These are phyloP conservation scores for Druon quercuslanigerum DNA, from an alignment of 1,140 invertebrate genomes.

Conservation along the genomic window DNA sequence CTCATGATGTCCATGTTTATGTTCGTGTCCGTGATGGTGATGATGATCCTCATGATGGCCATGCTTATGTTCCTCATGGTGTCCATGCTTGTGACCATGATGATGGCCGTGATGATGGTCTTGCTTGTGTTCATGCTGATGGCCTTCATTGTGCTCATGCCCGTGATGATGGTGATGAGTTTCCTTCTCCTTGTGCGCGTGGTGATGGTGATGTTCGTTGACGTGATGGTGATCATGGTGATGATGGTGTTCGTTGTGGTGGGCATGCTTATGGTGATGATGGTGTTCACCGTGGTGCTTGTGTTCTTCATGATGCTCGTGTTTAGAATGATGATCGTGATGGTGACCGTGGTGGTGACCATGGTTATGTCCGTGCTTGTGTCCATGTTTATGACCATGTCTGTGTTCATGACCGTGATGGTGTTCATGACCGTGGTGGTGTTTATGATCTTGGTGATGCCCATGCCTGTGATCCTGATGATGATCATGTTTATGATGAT, in stretches of 20 bases:
- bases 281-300: constrained; percentile 54
- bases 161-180: constrained; percentile 68
- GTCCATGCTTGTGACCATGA: constrained; percentile 54
- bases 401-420: constrained; percentile 63
- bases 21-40: constrained; percentile 64
- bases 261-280: constrained; percentile 59
- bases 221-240: constrained; percentile 60
- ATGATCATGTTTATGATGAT: constrained; percentile 59
- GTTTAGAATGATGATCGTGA: constrained; percentile 50
- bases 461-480: constrained; percentile 65
- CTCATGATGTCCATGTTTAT: constrained; percentile 60
- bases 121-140: constrained; percentile 63
- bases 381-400: constrained; percentile 63
- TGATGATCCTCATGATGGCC: constrained; percentile 64
- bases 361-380: constrained; percentile 62
- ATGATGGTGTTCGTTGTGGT: constrained; percentile 59
- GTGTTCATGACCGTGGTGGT: constrained; percentile 63
- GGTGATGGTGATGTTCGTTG: constrained; percentile 63
- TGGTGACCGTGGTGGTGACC: constrained; percentile 42
- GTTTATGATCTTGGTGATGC: constrained; percentile 66
- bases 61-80: constrained; percentile 50
- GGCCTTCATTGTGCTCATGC: constrained; percentile 66
- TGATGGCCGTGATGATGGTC: constrained; percentile 61
- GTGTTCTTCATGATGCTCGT: constrained; percentile 56
- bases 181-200: constrained; percentile 67